Base-by-base conservation (phyloP, 2,113 vertebrate species). In the Heterocephalus glaber region DNA sequence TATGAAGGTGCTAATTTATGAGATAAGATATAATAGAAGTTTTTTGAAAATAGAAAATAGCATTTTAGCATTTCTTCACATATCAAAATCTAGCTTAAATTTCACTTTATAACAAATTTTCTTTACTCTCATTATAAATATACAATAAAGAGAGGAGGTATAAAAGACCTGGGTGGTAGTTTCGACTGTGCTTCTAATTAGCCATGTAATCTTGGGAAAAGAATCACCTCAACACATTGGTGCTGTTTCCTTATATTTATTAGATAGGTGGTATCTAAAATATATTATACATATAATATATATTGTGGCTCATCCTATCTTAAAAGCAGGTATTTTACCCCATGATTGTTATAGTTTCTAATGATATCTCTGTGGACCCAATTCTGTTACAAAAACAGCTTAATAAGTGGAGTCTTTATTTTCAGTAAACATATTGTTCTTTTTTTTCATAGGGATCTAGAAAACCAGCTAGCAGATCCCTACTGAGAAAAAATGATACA, bases 21-120 rank as follows among this genome's bases (percentile, higher is more conserved):
- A 77, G 52, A 52, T 6, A 80, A 93, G 88, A 65, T 65, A 41
- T 33, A 10, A 38, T 44, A 86, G 66, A n/a, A 35, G 82, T 33
- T 52, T 49, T 63, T 28, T n/a, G 41, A 93, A 63, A 94, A 63
- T 63, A 54, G 26, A 85, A 90, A 49, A 68, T 38, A 96, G 17
- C 68, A 52, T 35, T 72, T 80, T 49, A 95, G 11, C 19, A 60
- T 85, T 94, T 76, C 44, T 96, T 93, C 93, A 38, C 87, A 68
- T 56, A 84, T 76, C 19, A 88, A 83, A 81, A 63, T 90, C 58
- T 76, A 85, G 38, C 3, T 94, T 85, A 94, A 88, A 86, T 85
- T 94, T 52, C 9, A 87, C 52, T 76, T 92, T 85, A 77, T 94
- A 86, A 52, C 65, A 91, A 85, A 86, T 87, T 93, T 86, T 74